Evolutionary conservation across 2,113 vertebrate species (phyloP), one percentile per base, ranked within the genome.

Genomic region (Alectura lathami): DNA sequence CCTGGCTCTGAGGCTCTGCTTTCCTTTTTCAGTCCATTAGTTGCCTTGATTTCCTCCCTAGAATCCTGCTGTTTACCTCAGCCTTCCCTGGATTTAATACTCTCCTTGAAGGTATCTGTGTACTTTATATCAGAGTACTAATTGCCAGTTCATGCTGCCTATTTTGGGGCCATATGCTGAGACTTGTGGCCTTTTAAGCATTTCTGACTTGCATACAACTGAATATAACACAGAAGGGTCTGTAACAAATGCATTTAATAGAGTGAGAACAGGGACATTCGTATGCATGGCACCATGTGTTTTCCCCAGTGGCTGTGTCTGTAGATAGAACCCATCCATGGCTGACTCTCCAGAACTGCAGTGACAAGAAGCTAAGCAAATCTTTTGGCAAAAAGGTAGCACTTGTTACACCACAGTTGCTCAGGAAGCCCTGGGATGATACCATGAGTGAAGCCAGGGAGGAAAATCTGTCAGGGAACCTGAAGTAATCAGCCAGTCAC

Each of bases 391-490:
- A 78, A 95, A 96, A 96, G 81, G 69, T 96, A 86, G 45, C 80
- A 47, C 82, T 96, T 96, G 81, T 91, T 43, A 43, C 15, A 15
- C 42, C 42, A 43, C 15, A 15, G 11, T 43, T 43, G 42, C 42
- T 43, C n/a, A 59, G 32, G 80, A 74, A 85, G 34, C 36, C 50
- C 6, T 0, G 10, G 80, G 45, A 80, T 86, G 66, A 66, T 50
- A 60, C 0, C 5, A 40, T 72, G 45, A 76, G 48, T 2, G 9
- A 51, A 83, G 56, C 47, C 34, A 93, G 90, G 80, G 56, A 95
- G 87, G 50, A 96, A 96, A 83, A 92, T 90, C 93, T 92, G 86
- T 68, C 78, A 86, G 93, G 87, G 96, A 93, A 97, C 96, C 96
- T 96, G 92, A 91, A 95, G 94, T 78, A 95, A 98, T 89, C 96